These are phyloP conservation scores for Myrmecophaga tridactyla DNA, from an alignment of 2,113 vertebrate species.

Conservation along the genomic window DNA sequence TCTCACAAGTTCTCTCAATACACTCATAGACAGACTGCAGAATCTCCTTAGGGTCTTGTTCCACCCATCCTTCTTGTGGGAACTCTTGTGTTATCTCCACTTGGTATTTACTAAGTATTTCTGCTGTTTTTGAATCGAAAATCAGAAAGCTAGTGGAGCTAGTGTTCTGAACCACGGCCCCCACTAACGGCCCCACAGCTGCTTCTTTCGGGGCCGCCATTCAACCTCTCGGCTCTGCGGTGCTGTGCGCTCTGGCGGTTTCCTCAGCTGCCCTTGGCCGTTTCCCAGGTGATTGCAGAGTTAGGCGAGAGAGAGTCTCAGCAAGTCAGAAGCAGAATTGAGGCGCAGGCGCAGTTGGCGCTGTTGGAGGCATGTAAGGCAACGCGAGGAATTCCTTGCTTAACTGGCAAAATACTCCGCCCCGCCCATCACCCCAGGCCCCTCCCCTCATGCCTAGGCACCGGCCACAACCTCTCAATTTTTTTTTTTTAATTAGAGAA, in stretches of 20 bases:
- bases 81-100: slow-evolving; percentile 92
- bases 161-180: slow-evolving; percentile 93
- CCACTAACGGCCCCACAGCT: slow-evolving; percentile 88
- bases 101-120: slow-evolving; percentile 91
- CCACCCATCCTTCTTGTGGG: slow-evolving; percentile 97
- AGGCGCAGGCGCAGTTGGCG: neutral
- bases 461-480: fast-evolving
- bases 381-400: fast-evolving
- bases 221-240: neutral
- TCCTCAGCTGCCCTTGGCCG: neutral
- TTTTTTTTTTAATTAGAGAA: neutral
- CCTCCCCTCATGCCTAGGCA: fast-evolving
- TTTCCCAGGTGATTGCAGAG: slow-evolving; percentile 2
- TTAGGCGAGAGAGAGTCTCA: neutral
- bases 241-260: neutral
- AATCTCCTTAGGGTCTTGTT: slow-evolving; percentile 94
- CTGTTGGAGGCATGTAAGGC: fast-evolving
- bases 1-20: slow-evolving; percentile 92
- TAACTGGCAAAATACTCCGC: fast-evolving
- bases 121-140: slow-evolving; percentile 92
- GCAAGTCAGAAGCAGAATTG: too few relatives aligned
- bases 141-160: slow-evolving; percentile 94
- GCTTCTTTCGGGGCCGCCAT: slow-evolving; percentile 89
- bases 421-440: fast-evolving
- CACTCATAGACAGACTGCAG: slow-evolving; percentile 91